phyloP scores from a whole-genome alignment of 2,888 invertebrate genomes.

The Nasonia oneida region DNA sequence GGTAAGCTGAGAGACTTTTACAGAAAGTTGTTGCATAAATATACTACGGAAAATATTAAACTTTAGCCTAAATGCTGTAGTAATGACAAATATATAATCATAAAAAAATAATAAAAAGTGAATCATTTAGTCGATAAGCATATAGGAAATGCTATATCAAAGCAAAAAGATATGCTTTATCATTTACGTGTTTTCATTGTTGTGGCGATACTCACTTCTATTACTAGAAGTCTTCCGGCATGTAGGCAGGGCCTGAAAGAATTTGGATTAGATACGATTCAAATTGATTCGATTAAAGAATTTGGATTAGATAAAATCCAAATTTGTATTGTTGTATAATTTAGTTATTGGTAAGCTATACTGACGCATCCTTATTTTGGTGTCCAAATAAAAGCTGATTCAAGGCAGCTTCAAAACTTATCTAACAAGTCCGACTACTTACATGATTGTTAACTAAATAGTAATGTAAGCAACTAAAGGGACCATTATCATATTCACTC shows the following conservation, averaged over 20 bases:
- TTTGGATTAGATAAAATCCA: too few species aligned
- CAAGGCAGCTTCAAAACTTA: not conserved
- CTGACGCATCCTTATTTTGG: too few species aligned
- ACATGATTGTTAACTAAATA: too few species aligned
- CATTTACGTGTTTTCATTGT: not conserved
- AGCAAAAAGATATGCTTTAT: not conserved
- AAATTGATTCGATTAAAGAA: too few species aligned
- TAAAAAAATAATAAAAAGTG: not conserved
- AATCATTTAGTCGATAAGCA: not conserved
- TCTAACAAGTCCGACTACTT: not conserved
- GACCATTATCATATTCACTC: too few species aligned
- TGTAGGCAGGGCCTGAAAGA: not conserved
- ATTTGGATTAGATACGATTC: too few species aligned
- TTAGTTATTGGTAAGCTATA: not conserved
- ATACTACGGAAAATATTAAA: too few species aligned
- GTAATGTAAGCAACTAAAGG: too few species aligned
- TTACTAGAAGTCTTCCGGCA: not conserved
- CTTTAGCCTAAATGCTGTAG: too few species aligned
- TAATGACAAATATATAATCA: not conserved
- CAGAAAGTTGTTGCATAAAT: too few species aligned
- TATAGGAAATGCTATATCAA: conserved; percentile 1
- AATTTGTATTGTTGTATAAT: not conserved
- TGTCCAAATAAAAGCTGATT: not conserved
- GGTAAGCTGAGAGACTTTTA: too few species aligned
- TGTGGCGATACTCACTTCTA: not conserved